Conservation (phyloP, 2,797 vertebrate species). For the Hippoglossus hippoglossus region DNA sequence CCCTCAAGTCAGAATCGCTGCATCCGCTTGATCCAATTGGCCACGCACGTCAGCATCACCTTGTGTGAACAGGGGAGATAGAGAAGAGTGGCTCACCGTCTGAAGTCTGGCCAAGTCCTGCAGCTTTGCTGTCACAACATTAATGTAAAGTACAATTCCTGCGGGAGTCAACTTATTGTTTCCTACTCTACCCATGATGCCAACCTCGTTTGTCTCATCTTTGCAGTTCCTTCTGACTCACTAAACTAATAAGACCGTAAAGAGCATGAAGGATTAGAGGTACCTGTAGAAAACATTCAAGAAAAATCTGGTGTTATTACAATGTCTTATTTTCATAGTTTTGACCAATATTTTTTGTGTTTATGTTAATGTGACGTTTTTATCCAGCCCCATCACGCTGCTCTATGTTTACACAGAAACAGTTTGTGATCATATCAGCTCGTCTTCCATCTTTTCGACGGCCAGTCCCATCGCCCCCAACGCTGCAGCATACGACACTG, state of each 20-base stretch:
- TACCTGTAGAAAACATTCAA: conserved; percentile 14
- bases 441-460: too few relatives aligned
- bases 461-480: too few relatives aligned
- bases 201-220: conserved; percentile 42
- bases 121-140: conserved; percentile 36
- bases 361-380: too few relatives aligned
- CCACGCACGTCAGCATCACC: conserved; percentile 65
- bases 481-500: too few relatives aligned
- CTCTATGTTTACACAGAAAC: too few relatives aligned
- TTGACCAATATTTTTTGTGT: too few relatives aligned
- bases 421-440: too few relatives aligned
- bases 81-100: conserved; percentile 51
- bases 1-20: conserved; percentile 67
- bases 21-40: conserved; percentile 67
- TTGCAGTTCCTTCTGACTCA: conserved; percentile 24
- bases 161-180: conserved; percentile 50
- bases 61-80: conserved; percentile 68
- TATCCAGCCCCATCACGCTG: too few relatives aligned
- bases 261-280: neutral
- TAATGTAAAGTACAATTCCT: conserved; percentile 59
- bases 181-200: conserved; percentile 48
- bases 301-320: neutral
- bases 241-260: conserved; percentile 7
- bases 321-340: too few relatives aligned
- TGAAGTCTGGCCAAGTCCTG: conserved; percentile 64